Conservation (phyloP, 92 coral and sea anemone species). For the Galaxea fascicularis region DNA sequence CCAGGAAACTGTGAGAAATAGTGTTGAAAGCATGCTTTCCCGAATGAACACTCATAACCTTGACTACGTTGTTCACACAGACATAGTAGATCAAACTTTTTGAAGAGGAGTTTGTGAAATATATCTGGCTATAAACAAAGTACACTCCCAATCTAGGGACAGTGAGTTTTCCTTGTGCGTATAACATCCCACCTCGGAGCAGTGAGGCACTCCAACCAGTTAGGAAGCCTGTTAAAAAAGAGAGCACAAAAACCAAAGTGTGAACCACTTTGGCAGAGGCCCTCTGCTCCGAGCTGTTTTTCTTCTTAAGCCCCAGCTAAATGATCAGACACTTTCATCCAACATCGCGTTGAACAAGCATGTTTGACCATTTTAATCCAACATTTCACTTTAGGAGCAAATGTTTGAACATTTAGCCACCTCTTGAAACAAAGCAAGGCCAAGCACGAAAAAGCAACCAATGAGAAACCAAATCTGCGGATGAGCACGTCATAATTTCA, state of each 20-base stretch:
- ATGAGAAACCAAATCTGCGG: too few species aligned
- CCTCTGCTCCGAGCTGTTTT: slow-evolving; percentile 44
- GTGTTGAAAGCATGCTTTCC: slow-evolving; percentile 14
- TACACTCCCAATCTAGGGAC: slow-evolving; percentile 55
- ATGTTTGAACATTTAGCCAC: too few species aligned
- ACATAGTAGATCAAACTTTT: slow-evolving; percentile 11
- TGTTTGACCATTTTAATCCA: too few species aligned
- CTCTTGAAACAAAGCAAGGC: too few species aligned
- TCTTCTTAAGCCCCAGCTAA: neutral
- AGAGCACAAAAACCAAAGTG: slow-evolving; percentile 54
- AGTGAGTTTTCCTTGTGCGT: slow-evolving; percentile 38
- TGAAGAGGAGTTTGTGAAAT: slow-evolving; percentile 2
- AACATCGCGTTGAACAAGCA: too few species aligned
- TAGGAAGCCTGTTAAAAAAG: slow-evolving; percentile 45
- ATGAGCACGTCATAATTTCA: too few species aligned
- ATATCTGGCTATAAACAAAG: slow-evolving; percentile 47
- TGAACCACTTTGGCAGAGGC: slow-evolving; percentile 53
- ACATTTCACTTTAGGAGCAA: too few species aligned
- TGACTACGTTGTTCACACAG: slow-evolving; percentile 26
- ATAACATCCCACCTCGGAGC: slow-evolving; percentile 54
- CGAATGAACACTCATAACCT: slow-evolving; percentile 19
- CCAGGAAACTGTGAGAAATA: slow-evolving; percentile 27
- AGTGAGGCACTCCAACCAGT: slow-evolving; percentile 46
- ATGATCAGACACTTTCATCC: too few species aligned
- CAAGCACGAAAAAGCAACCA: too few species aligned